Percentiles rank a stretch among this genome's conserved stretches.
Conservation (phyloP, 2,113 vertebrate genomes). For the Synchiropus splendidus region DNA sequence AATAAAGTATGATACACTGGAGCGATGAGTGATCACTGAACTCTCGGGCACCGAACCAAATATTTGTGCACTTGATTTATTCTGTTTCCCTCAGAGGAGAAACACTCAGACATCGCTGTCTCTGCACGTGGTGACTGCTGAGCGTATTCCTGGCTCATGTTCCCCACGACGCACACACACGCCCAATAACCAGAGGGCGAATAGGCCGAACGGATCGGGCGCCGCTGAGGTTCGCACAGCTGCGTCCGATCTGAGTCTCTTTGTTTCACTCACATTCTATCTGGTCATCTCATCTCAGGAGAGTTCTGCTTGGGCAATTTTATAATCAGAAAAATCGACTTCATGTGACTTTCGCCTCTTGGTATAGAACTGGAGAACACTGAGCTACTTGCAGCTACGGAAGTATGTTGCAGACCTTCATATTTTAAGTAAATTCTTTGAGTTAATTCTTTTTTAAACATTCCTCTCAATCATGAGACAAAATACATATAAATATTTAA, state of each 20-base stretch:
- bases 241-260: constrained; percentile 16
- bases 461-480: too few species aligned
- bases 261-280: constrained; percentile 9
- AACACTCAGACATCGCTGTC: constrained; percentile 44
- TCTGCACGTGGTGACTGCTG: constrained; percentile 22
- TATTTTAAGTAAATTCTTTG: too few species aligned
- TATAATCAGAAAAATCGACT: too few species aligned
- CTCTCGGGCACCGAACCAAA: constrained; percentile 25
- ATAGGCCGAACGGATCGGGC: constrained; percentile 17
- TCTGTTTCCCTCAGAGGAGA: constrained; percentile 30
- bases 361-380: too few species aligned
- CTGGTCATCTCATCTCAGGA: background rate
- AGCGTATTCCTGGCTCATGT: constrained; percentile 11
- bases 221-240: constrained; percentile 14
- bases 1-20: too few species aligned
- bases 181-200: constrained; percentile 35
- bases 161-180: constrained; percentile 22
- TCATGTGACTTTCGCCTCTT: too few species aligned
- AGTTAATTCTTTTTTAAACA: too few species aligned
- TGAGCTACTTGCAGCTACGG: too few species aligned
- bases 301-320: too few species aligned
- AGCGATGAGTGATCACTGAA: constrained; percentile 20
- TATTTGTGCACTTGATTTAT: constrained; percentile 46
- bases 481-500: too few species aligned
- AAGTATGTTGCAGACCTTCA: too few species aligned